A percentile compares a stretch with the other conserved stretches of the same genome.
Conservation (phyloP, 2,888 invertebrate genomes). For the Lampropteryx suffumata region DNA sequence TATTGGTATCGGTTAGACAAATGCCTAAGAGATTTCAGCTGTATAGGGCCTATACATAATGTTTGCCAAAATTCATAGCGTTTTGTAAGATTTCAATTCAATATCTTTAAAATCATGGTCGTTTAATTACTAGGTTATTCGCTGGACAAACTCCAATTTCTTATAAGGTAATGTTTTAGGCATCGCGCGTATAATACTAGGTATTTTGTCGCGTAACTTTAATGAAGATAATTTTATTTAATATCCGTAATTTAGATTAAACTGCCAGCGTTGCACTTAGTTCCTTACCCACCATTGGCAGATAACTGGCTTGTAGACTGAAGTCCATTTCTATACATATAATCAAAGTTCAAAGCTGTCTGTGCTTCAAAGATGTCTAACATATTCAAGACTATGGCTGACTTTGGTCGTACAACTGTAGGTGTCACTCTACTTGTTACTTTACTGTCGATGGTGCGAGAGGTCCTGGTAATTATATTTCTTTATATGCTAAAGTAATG, state of each 20-base stretch:
- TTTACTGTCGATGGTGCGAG: conserved; percentile 4
- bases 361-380: no score
- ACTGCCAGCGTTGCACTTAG: conserved; percentile 49
- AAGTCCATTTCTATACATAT: no score
- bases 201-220: conserved; percentile 15
- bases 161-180: conserved; percentile 13
- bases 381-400: no score
- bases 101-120: conserved; percentile 8
- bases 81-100: conserved; percentile 8
- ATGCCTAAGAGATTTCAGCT: not conserved
- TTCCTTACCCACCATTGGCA: conserved; percentile 4
- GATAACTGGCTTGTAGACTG: not conserved
- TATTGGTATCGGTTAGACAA: no score
- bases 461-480: conserved; percentile 34
- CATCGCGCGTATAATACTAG: conserved; percentile 19
- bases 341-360: no score
- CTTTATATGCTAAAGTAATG: conserved; percentile 32
- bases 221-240: conserved; percentile 22
- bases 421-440: not conserved
- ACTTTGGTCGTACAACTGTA: no score
- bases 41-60: conserved; percentile 16
- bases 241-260: conserved; percentile 36
- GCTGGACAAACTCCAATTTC: not conserved
- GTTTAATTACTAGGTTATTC: not conserved
- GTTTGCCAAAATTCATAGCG: conserved; percentile 27